These are phyloP conservation scores for Allophyes oxyacanthae DNA, from an alignment of 2,888 invertebrate genomes.

Conservation along the genomic window DNA sequence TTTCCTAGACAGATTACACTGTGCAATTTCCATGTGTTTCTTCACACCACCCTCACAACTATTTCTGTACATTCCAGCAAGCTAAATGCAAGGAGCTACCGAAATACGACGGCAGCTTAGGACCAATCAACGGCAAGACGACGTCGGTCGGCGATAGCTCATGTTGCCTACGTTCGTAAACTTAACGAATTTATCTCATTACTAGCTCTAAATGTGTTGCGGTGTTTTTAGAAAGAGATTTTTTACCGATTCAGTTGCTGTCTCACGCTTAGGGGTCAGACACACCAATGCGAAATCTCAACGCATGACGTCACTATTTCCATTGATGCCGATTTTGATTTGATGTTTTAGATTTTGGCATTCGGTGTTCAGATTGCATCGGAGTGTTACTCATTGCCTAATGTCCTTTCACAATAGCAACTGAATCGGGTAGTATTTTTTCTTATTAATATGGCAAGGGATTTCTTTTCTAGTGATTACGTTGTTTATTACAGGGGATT, in stretches of 20 bases:
- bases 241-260: conserved; percentile 9
- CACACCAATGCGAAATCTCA: not conserved
- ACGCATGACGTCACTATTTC: conserved; percentile 2
- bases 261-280: too few species aligned
- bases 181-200: conserved; percentile 71
- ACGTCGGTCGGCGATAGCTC: conserved; percentile 91
- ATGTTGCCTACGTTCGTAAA: conserved; percentile 88
- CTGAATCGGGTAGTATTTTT: too few species aligned
- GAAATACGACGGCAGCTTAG: conserved; percentile 92
- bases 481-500: too few species aligned
- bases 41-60: not conserved
- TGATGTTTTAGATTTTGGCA: too few species aligned
- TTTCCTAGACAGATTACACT: too few species aligned
- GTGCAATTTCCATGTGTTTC: too few species aligned
- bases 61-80: conserved; percentile 89
- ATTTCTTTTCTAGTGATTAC: too few species aligned
- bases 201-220: conserved; percentile 50
- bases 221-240: conserved; percentile 43
- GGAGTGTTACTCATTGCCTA: too few species aligned
- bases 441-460: too few species aligned
- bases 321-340: too few species aligned
- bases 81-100: conserved; percentile 95
- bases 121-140: conserved; percentile 92
- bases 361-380: too few species aligned
- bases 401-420: too few species aligned